phyloP scores from a whole-genome alignment of 2,888 invertebrate species.

The Pollenia angustigena region DNA sequence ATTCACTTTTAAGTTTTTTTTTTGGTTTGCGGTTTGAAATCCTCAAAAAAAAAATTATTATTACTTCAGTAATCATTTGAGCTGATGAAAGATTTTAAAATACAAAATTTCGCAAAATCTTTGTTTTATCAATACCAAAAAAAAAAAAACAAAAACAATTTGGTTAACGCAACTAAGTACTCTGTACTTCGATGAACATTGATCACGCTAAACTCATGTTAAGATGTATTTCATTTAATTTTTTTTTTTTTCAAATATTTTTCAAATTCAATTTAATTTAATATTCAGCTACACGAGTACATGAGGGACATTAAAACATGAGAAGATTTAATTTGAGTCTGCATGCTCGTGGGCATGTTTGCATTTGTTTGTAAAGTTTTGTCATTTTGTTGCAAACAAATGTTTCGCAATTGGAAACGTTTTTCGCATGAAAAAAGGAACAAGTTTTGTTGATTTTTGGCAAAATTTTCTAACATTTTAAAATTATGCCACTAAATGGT shows the following conservation, averaged over 20 bases:
- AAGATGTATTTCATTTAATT: slow-evolving; percentile 50
- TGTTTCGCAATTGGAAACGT: slow-evolving; percentile 36
- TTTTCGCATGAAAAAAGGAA: background rate
- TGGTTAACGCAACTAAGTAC: slow-evolving; percentile 51
- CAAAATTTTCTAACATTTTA: background rate
- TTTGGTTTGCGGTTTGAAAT: slow-evolving; percentile 46
- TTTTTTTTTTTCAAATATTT: slow-evolving; percentile 5
- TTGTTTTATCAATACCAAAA: slow-evolving; percentile 33
- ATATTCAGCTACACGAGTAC: slow-evolving; percentile 60
- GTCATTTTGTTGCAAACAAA: slow-evolving; percentile 1
- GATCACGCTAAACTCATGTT: slow-evolving; percentile 72
- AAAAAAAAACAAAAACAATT: slow-evolving; percentile 34
- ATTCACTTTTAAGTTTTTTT: slow-evolving; percentile 59
- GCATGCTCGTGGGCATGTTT: slow-evolving; percentile 35
- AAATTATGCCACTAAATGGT: background rate
- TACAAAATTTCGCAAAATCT: slow-evolving; percentile 53
- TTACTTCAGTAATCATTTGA: slow-evolving; percentile 54
- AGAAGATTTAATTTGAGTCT: slow-evolving; percentile 66
- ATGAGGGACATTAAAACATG: slow-evolving; percentile 62
- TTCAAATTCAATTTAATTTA: slow-evolving; percentile 60
- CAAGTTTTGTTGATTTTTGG: background rate
- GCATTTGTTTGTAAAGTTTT: slow-evolving; percentile 28
- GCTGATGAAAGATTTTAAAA: slow-evolving; percentile 61
- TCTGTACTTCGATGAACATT: slow-evolving; percentile 63
- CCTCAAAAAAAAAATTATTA: slow-evolving; percentile 34